Conservation (phyloP, 2,888 invertebrate genomes). For the Harmothoe impar region DNA sequence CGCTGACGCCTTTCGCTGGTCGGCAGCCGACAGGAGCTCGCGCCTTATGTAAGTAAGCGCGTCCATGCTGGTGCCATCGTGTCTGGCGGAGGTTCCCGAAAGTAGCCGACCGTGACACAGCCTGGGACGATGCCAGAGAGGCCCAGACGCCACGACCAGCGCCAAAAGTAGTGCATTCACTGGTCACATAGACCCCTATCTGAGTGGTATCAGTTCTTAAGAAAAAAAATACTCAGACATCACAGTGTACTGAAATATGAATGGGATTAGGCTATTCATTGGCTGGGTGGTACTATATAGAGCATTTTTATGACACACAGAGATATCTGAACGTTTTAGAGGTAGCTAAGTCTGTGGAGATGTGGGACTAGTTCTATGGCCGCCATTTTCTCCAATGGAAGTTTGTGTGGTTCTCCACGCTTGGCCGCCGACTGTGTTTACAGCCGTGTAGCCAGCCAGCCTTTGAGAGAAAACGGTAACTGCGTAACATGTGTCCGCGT, state of each 20-base stretch:
- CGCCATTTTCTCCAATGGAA: too few relatives aligned
- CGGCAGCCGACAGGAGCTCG: not conserved
- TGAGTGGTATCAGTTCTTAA: too few relatives aligned
- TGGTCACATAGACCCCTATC: constrained; percentile 9
- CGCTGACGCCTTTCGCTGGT: not conserved
- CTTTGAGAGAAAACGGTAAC: constrained; percentile 15
- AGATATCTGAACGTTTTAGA: too few relatives aligned
- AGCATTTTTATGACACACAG: too few relatives aligned
- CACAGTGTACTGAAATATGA: not conserved
- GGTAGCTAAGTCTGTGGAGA: not conserved
- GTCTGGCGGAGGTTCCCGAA: constrained; percentile 29
- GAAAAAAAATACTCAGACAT: not conserved
- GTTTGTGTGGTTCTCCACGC: constrained; percentile 14
- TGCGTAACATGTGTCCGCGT: not conserved
- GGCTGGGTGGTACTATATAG: too few relatives aligned
- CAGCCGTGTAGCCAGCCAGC: not conserved
- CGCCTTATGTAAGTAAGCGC: constrained; percentile 41
- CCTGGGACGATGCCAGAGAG: constrained; percentile 3
- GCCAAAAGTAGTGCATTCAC: not conserved
- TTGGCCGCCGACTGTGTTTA: not conserved
- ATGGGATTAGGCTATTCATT: too few relatives aligned
- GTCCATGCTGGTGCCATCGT: constrained; percentile 1
- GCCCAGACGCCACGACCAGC: constrained; percentile 13
- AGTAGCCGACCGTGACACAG: constrained; percentile 8
- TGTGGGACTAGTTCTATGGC: not conserved